Base-by-base conservation (phyloP, 2,113 vertebrate species). In the Pelecanus crispus region DNA sequence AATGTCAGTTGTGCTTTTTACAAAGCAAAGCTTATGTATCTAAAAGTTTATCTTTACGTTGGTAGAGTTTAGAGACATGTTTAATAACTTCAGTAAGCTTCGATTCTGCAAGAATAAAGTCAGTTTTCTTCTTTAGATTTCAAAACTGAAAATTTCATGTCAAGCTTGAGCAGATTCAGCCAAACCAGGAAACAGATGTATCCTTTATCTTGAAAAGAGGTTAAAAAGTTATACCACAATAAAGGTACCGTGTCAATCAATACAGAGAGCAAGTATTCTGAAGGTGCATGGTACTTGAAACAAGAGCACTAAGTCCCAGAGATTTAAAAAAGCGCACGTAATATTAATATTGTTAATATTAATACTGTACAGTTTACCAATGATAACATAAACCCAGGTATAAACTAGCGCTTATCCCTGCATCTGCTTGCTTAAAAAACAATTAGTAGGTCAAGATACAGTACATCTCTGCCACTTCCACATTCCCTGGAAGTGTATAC, bases 101-200 rank as follows among this genome's bases (percentile, higher is more conserved):
- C n/a, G 40, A 10, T 75, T 96, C 85, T 56, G 70, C 65, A 92
- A 68, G 83, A 66, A 70, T 13, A 20, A 42, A 70, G 49, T 25
- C 40, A 49, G 68, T 68, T 87, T 90, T 67, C 68, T 86, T 49
- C 73, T 61, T 21, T 47, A 47, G 59, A 44, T 94, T 72, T 81
- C 18, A 50, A 81, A 91, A 68, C 42, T 14, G 70, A 82, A 73
- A 72, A 32, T 44, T 79, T 49, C 7, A 1, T 3, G 79, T 62
- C 47, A 66, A 32, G 58, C 36, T 71, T 62, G 44, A 96, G 85
- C 52, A 67, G 94, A 78, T 1, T 32, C 59, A 95, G 55, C 56
- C 74, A 92, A 91, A 70, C 14, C 88, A 94, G 81, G 85, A 88
- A 96, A 89, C 32, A 96, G 81, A 55, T 65, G 47, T 14, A 65